Conservation (phyloP, 2,113 vertebrate species). For the Chelonoidis abingdonii region DNA sequence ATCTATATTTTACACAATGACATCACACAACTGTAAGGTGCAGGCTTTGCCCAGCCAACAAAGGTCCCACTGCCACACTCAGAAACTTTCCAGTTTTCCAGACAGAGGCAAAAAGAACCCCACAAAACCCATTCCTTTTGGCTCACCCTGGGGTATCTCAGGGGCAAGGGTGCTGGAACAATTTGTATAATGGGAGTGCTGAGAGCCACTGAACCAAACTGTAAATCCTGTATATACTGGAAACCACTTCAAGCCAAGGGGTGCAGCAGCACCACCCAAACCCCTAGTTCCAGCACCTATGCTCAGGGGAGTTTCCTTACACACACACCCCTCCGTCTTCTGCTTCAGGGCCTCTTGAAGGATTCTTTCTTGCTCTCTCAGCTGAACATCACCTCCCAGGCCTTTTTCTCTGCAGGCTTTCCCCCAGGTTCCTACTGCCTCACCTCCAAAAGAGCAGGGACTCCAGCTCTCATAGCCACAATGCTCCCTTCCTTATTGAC, state of each 20-base stretch:
- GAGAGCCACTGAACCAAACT: no score
- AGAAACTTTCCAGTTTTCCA: not conserved
- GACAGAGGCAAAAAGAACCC: not conserved
- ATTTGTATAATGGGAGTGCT: no score
- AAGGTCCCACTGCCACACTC: not conserved
- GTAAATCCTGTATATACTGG: no score
- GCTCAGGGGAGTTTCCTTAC: not conserved
- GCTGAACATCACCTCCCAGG: not conserved
- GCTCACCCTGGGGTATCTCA: not conserved
- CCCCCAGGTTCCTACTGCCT: not conserved
- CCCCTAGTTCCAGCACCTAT: no score
- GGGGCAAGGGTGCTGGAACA: no score
- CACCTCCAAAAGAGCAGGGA: not conserved
- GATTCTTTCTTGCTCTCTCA: not conserved
- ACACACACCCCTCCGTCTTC: not conserved
- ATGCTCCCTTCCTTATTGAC: not conserved
- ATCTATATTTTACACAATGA: slow-evolving; percentile 1
- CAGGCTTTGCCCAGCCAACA: not conserved
- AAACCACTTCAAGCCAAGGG: no score
- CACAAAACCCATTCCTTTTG: not conserved
- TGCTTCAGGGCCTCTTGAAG: not conserved
- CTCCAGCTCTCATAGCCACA: not conserved
- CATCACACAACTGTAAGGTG: not conserved
- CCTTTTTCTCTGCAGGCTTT: not conserved
- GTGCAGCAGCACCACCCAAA: no score